Conservation (phyloP, 1,140 invertebrate genomes). For the Zaprionus africanus region DNA sequence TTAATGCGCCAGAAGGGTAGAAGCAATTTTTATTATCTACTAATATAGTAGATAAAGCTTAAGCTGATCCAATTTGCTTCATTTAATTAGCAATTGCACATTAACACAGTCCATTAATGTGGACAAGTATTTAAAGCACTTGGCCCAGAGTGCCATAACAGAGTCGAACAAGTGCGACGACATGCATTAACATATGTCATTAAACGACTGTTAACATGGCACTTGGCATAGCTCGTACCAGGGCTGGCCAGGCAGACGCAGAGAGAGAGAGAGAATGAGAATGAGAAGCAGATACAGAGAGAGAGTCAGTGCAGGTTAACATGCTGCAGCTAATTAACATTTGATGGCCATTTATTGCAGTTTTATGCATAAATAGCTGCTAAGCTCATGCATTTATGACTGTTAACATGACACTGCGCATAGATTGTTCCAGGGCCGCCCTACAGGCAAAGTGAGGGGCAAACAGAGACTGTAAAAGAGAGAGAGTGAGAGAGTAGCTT, state of each 20-base stretch:
- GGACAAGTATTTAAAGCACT: constrained; percentile 8
- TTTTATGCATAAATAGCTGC: too few species aligned
- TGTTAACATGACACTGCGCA: too few species aligned
- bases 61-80: not conserved
- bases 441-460: too few species aligned
- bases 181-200: constrained; percentile 22
- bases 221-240: not conserved
- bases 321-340: too few species aligned
- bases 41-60: too few species aligned
- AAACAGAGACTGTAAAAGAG: not conserved
- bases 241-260: not conserved
- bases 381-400: too few species aligned
- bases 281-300: not conserved
- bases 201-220: constrained; percentile 25
- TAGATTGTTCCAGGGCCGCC: not conserved
- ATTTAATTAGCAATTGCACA: constrained; percentile 21
- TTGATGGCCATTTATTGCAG: too few species aligned
- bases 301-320: not conserved
- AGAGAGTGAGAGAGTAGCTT: not conserved
- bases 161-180: constrained; percentile 16
- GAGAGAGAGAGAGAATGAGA: not conserved
- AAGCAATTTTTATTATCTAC: not conserved
- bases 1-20: not conserved
- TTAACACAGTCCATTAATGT: constrained; percentile 6
- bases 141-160: constrained; percentile 19